phyloP scores from a whole-genome alignment of 1,140 invertebrate genomes.

The Drosophila kurseongensis region DNA sequence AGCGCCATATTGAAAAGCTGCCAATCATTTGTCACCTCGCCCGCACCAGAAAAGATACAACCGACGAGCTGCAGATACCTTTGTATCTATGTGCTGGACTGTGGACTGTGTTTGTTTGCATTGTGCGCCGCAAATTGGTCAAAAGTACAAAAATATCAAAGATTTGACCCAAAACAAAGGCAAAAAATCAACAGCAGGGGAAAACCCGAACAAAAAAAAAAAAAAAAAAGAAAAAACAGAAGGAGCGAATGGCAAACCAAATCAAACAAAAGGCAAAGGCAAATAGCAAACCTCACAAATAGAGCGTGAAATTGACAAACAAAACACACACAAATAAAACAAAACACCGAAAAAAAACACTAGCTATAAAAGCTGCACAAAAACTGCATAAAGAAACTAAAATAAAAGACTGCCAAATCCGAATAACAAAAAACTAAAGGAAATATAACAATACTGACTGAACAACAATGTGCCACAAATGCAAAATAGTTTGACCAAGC shows the following conservation, averaged over 20 bases:
- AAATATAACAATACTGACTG: constrained; percentile 32
- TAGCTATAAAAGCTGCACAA: constrained; percentile 17
- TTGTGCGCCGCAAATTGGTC: constrained; percentile 80
- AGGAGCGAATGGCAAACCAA: constrained; percentile 39
- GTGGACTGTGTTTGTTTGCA: constrained; percentile 64
- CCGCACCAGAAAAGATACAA: constrained; percentile 10
- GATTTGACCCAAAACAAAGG: constrained; percentile 56
- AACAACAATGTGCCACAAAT: constrained; percentile 33
- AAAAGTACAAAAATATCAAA: constrained; percentile 83
- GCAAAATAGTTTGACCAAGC: constrained; percentile 56
- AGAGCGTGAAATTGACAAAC: constrained; percentile 81
- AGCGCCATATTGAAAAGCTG: constrained; percentile 82
- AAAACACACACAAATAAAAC: constrained; percentile 43
- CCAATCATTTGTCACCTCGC: constrained; percentile 68
- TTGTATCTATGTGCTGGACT: constrained; percentile 30
- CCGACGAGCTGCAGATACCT: constrained; percentile 29
- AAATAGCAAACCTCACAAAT: constrained; percentile 80
- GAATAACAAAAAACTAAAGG: constrained; percentile 47
- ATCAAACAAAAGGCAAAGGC: constrained; percentile 67
- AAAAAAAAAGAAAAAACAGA: constrained; percentile 33
- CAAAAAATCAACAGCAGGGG: constrained; percentile 27
- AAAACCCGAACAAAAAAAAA: constrained; percentile 16
- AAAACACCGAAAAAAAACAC: constrained; percentile 18
- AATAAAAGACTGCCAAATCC: constrained; percentile 37
- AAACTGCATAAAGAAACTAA: constrained; percentile 20